Evolutionary conservation across 2,797 vertebrate species (phyloP), one percentile per base, ranked within the genome.

Genomic region (Rhadinocentrus ornatus): DNA sequence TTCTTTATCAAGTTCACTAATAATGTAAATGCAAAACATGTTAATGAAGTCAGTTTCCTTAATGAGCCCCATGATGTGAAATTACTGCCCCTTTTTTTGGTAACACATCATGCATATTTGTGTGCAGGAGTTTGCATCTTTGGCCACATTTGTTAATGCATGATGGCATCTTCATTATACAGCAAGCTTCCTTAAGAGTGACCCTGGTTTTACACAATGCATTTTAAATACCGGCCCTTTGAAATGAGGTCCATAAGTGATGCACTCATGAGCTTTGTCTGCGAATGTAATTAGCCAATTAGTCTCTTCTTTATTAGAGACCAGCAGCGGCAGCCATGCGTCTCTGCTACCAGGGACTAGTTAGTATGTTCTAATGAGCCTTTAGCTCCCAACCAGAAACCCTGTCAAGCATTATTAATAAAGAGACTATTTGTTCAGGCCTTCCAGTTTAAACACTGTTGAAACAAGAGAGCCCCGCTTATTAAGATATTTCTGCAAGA

Each of bases 381-480:
- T 85, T 91, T 88, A 88, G 88, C 88, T 88, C 77, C 89, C 65
- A 82, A 91, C 87, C 85, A 91, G 87, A 89, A 89, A 73, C 66
- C 82, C 79, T 84, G 77, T 90, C 88, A 88, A 91, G 89, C 83
- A 80, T 88, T 93, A 92, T 92, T 93, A 91, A 91, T 92, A 90
- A 91, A 91, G 78, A 90, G 78, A 80, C 83, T 86, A 85, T 90
- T 91, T 89, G 79, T 84, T 65, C 75, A 80, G 86, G 73, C 84
- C 82, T 82, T 86, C 59, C 69, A 69, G 68, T 85, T 89, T 81
- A 84, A 89, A 85, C 68, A 78, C 58, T 71, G 75, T 77, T 86
- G 73, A 84, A 77, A 75, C 77, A 75, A 82, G 66, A 77, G 69
- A 75, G 71, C 75, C 41, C 31, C 27, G 67, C 55, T 89, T 76